phyloP scores from a whole-genome alignment of 2,888 invertebrate genomes.

The Tipula unca region DNA sequence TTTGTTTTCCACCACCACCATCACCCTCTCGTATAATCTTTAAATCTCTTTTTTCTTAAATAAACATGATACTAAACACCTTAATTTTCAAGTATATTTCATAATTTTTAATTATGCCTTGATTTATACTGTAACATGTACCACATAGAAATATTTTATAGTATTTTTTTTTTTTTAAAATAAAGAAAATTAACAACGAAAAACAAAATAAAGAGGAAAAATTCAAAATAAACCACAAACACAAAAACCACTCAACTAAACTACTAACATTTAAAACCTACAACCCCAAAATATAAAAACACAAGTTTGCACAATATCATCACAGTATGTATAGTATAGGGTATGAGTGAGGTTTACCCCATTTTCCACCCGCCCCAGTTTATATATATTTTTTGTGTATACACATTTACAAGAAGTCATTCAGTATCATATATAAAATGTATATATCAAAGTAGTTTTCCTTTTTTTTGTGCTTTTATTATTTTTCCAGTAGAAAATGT shows the following conservation, averaged over 20 bases:
- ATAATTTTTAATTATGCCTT: constrained; percentile 8
- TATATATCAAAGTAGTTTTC: constrained; percentile 14
- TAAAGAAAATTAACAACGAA: neutral
- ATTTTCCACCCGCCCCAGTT: neutral
- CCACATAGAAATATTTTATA: neutral
- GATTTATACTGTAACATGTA: constrained; percentile 8
- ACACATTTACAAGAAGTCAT: constrained; percentile 14
- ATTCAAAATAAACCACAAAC: constrained; percentile 17
- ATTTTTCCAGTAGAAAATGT: constrained; percentile 14
- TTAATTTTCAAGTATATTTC: constrained; percentile 14
- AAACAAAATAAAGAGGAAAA: neutral
- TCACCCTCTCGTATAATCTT: neutral
- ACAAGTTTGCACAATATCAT: neutral
- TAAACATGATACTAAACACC: constrained; percentile 8
- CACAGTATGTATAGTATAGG: neutral
- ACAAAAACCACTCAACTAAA: constrained; percentile 19
- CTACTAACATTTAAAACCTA: constrained; percentile 14
- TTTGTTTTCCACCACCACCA: neutral
- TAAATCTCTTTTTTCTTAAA: neutral
- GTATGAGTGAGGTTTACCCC: neutral
- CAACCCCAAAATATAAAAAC: constrained; percentile 14
- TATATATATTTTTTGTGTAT: neutral
- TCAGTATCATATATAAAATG: constrained; percentile 2
- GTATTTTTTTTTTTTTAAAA: neutral
- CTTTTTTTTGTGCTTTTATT: constrained; percentile 9